Base-by-base conservation (phyloP, 1,140 invertebrate species). In the Drosophila ohnishii region DNA sequence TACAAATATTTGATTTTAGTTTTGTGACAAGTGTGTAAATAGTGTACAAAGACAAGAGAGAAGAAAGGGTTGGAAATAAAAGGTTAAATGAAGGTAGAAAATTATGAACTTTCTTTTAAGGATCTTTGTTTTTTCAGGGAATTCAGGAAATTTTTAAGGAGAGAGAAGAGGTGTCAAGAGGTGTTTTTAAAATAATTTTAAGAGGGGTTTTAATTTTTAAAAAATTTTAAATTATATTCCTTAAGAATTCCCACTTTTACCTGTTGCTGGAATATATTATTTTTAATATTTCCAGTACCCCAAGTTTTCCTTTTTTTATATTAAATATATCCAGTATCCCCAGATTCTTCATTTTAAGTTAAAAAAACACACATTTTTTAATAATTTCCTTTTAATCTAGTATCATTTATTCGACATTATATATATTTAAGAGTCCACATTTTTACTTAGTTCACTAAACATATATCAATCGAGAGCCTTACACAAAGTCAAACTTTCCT, bases 1-100 rank as follows among this genome's bases (percentile, higher is more conserved):
- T 79, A 86, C 83, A 86, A 86, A 86, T 86, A 86, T 86, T 86
- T 86, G 83, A 86, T 83, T 87, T 87, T 83, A 82, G 84, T 88
- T 55, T 73, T 48, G 64, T 76, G 75, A 87, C 83, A 88, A 86
- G 75, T 86, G 79, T 47, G 83, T 73, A 83, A 83, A 87, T 67
- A 86, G 35, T 86, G 75, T 82, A 28, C 25, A 50, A 62, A 50
- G 50, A 73, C 80, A 76, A 71, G 55, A 58, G 45, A 55, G 56
- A 47, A 37, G 65, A 57, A 51, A 53, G 44, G 35, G 40, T 59
- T 39, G 34, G 51, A 48, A 63, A 5, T 5, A 47, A 65, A 34
- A 16, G 14, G 28, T 35, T 28, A 16, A 42, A 35, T 16, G 37
- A 7, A 19, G 25, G 9, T 3, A 35, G 40, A 39, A 25, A 16